Percentiles rank a stretch among this genome's conserved stretches.
phyloP scores from a whole-genome alignment of 2,888 invertebrate species.

The Chrysolina americana region DNA sequence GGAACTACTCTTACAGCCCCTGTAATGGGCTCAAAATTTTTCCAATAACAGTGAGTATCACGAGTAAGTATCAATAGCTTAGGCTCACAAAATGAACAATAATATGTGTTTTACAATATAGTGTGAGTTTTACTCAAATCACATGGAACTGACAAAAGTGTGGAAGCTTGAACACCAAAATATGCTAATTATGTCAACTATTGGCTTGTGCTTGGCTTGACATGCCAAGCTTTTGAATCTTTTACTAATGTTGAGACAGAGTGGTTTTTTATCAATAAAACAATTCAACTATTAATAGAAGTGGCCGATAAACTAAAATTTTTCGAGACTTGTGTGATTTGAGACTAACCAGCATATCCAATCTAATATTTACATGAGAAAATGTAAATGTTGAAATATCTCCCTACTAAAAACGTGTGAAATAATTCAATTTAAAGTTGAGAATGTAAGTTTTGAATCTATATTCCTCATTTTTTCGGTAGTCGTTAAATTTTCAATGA shows the following conservation, averaged over 20 bases:
- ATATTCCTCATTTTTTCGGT: not conserved
- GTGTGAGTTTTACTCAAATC: too few relatives aligned
- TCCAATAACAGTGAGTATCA: not conserved
- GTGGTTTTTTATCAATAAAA: not conserved
- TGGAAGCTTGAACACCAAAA: not conserved
- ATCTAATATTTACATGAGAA: constrained; percentile 18
- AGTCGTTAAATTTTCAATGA: not conserved
- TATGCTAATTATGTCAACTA: not conserved
- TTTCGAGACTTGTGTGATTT: not conserved
- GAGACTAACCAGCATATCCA: constrained; percentile 11
- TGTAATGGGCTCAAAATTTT: not conserved
- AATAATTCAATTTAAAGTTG: not conserved
- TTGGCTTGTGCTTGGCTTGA: not conserved
- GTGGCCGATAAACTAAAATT: not conserved
- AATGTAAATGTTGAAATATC: constrained; percentile 17
- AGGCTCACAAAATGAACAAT: not conserved
- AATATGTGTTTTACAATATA: too few relatives aligned
- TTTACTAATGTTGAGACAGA: not conserved
- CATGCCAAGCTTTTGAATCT: not conserved
- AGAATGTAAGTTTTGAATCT: constrained; percentile 23
- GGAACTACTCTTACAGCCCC: not conserved
- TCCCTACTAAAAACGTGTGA: not conserved
- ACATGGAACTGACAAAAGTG: not conserved
- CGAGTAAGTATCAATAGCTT: not conserved
- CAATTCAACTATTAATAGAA: not conserved